phyloP scores from a whole-genome alignment of 2,113 vertebrate genomes.

The Benitochromis conjunctus region DNA sequence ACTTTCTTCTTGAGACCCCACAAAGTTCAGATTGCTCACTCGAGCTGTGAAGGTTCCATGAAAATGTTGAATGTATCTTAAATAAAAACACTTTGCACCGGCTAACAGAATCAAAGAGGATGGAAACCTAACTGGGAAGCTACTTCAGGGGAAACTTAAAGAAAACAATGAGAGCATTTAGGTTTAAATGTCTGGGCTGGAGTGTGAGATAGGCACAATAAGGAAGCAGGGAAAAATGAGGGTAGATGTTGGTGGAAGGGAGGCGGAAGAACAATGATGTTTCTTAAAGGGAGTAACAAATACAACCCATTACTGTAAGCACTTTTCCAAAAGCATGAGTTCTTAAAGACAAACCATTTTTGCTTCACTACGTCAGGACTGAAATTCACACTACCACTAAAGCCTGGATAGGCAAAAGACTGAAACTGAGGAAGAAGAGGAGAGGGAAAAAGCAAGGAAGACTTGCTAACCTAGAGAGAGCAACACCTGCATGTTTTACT shows the following conservation, averaged over 20 bases:
- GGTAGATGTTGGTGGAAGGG: not conserved
- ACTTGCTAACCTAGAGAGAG: conserved; percentile 19
- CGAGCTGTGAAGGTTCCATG: not conserved
- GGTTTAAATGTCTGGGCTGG: not conserved
- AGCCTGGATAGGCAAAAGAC: not conserved
- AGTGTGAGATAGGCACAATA: not conserved
- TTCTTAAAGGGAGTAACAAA: not conserved
- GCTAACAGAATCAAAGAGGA: not conserved
- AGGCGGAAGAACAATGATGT: not conserved
- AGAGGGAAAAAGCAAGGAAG: not conserved
- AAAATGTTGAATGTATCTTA: not conserved
- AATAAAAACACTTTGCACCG: not conserved
- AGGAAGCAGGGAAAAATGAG: not conserved
- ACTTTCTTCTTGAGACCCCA: not conserved
- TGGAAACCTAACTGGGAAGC: not conserved
- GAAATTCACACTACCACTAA: not conserved
- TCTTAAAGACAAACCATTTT: not conserved
- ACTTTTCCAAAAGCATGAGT: not conserved
- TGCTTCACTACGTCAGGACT: not conserved
- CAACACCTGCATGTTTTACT: conserved; percentile 41
- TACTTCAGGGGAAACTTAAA: not conserved
- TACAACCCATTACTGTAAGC: not conserved
- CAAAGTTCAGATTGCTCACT: not conserved
- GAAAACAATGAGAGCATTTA: not conserved
- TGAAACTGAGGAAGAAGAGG: not conserved